Evolutionary conservation across 1,140 invertebrate genomes (phyloP).

Genomic region (Pinna nobilis): DNA sequence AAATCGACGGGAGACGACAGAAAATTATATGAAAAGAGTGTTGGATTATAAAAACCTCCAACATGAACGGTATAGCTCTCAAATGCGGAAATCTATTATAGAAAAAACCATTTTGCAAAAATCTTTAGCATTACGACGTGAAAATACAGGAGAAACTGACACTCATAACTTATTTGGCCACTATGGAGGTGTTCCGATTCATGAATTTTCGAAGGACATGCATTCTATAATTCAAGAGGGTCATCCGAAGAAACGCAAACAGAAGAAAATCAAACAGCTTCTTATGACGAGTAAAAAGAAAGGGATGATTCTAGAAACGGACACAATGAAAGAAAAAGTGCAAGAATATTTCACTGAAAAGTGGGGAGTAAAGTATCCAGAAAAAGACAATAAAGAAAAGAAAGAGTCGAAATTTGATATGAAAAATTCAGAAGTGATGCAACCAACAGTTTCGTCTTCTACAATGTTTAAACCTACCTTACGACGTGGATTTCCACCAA

Average conservation of each 20-base stretch:
- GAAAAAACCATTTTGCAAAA: constrained; percentile 33
- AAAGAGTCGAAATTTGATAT: neutral
- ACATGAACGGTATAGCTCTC: constrained; percentile 20
- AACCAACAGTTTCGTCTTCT: neutral
- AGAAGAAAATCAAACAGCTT: constrained; percentile 19
- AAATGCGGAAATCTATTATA: constrained; percentile 17
- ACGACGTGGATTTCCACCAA: constrained; percentile 5
- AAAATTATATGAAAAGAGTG: constrained; percentile 31
- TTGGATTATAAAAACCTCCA: constrained; percentile 18
- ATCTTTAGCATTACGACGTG: constrained; percentile 34
- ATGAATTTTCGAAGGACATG: constrained; percentile 31
- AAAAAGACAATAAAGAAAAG: neutral
- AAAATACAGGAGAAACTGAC: neutral
- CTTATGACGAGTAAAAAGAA: constrained; percentile 35
- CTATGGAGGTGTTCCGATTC: constrained; percentile 36
- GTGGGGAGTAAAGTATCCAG: constrained; percentile 37
- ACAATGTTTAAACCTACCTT: constrained; percentile 15
- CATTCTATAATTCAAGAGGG: constrained; percentile 27
- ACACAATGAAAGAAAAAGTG: constrained; percentile 36
- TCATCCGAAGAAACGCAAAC: constrained; percentile 29
- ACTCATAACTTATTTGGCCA: constrained; percentile 34
- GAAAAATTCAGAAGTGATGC: neutral
- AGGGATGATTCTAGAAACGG: constrained; percentile 35
- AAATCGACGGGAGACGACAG: constrained; percentile 16
- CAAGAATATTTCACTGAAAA: constrained; percentile 29